These are phyloP conservation scores for Drosophila sp. DNA, from an alignment of 1,140 invertebrate genomes.

Conservation along the genomic window DNA sequence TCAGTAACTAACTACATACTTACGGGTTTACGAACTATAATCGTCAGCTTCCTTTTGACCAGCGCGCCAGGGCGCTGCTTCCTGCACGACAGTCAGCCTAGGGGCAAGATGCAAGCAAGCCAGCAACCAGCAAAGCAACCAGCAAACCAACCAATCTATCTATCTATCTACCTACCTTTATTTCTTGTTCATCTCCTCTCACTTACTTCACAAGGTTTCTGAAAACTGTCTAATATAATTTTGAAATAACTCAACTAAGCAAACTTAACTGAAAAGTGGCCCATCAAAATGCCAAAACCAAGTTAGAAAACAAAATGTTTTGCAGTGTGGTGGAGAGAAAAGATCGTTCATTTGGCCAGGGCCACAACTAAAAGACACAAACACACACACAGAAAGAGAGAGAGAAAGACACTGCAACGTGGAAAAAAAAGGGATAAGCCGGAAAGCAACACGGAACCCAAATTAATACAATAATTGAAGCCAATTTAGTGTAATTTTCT, in stretches of 20 bases:
- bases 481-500: conserved; percentile 83
- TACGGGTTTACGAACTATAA: conserved; percentile 61
- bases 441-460: conserved; percentile 83
- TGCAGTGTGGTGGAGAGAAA: conserved; percentile 39
- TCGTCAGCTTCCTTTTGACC: conserved; percentile 75
- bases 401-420: conserved; percentile 38
- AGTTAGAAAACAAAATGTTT: conserved; percentile 77
- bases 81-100: conserved; percentile 58
- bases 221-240: conserved; percentile 70
- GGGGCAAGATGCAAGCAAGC: not conserved
- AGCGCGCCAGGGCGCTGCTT: conserved; percentile 66
- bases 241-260: conserved; percentile 77
- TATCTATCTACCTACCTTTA: not conserved
- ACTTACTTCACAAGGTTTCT: conserved; percentile 15
- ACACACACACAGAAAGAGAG: conserved; percentile 32
- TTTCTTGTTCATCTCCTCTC: not conserved
- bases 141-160: not conserved
- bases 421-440: conserved; percentile 75
- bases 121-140: no score
- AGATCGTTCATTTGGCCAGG: conserved; percentile 21
- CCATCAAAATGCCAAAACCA: conserved; percentile 70
- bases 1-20: conserved; percentile 5
- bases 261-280: conserved; percentile 46
- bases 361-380: conserved; percentile 23
- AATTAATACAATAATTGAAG: conserved; percentile 83